These are phyloP conservation scores for Emydocephalus ijimae DNA, from an alignment of 2,113 vertebrate species.

Conservation along the genomic window DNA sequence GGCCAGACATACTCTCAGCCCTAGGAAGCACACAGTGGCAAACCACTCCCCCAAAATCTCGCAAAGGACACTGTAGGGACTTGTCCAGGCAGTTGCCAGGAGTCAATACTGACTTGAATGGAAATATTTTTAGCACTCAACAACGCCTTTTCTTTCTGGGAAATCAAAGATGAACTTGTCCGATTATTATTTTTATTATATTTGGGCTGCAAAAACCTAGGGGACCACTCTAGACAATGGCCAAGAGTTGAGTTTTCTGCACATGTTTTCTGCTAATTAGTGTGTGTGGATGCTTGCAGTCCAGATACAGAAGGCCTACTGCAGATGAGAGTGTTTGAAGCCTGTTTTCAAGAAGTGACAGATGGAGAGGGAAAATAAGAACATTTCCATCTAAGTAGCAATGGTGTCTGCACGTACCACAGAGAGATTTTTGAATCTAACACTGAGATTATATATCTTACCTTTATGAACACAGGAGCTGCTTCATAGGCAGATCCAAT, in stretches of 20 bases:
- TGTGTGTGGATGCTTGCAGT: neutral
- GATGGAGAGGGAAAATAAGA: neutral
- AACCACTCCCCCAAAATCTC: neutral
- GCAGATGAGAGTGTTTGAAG: neutral
- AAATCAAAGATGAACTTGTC: neutral
- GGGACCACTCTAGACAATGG: neutral
- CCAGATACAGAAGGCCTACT: neutral
- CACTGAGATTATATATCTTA: constrained; percentile 34
- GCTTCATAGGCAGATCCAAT: constrained; percentile 42
- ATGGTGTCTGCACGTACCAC: neutral
- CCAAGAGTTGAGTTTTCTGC: neutral
- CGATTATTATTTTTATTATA: neutral
- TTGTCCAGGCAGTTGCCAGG: neutral
- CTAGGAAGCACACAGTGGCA: neutral
- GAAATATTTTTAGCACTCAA: neutral
- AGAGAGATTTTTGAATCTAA: neutral
- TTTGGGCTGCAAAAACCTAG: neutral
- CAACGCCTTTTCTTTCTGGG: neutral
- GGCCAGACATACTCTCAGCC: neutral
- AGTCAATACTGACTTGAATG: neutral
- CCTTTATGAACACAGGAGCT: constrained; percentile 68
- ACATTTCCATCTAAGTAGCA: neutral
- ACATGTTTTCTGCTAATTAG: neutral
- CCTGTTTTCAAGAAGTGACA: neutral
- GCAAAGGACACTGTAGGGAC: neutral